A percentile compares a stretch with the other conserved stretches of the same genome.
Evolutionary conservation across 2,797 vertebrate genomes (phyloP).

Genomic region (Hyperoplus lanceolatus): DNA sequence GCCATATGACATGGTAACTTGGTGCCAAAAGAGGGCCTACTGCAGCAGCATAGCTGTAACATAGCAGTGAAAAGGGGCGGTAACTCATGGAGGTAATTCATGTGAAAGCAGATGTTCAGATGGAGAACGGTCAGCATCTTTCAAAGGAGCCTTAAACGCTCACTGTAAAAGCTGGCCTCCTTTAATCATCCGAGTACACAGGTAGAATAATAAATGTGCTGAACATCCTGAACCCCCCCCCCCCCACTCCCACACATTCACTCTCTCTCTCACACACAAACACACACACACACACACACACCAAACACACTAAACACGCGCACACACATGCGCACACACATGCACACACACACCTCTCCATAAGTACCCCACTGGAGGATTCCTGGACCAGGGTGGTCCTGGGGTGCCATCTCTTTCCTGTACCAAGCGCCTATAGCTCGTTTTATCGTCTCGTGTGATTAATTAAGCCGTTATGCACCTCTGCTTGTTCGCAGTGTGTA

Average conservation of each 20-base stretch:
- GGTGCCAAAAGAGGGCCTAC: slow-evolving; percentile 3
- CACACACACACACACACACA: too few species aligned
- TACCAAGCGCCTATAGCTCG: slow-evolving; percentile 36
- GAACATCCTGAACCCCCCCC: slow-evolving; percentile 35
- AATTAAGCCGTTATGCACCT: slow-evolving; percentile 50
- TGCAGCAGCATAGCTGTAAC: slow-evolving; percentile 19
- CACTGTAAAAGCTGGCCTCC: slow-evolving; percentile 4
- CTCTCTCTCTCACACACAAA: too few species aligned
- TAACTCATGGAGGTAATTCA: slow-evolving; percentile 46
- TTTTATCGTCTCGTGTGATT: slow-evolving; percentile 42
- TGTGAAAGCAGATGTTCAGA: slow-evolving; percentile 39
- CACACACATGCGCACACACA: too few species aligned
- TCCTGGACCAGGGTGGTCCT: slow-evolving; percentile 62
- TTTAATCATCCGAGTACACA: slow-evolving; percentile 14
- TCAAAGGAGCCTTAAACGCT: slow-evolving; percentile 21
- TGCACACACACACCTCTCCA: background rate
- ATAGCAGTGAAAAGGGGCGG: slow-evolving; percentile 18
- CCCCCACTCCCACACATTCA: background rate
- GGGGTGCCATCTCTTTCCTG: slow-evolving; percentile 43
- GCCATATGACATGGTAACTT: background rate
- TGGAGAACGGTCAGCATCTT: slow-evolving; percentile 19
- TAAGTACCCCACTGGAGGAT: slow-evolving; percentile 10
- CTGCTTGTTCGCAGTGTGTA: slow-evolving; percentile 37
- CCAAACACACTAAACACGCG: too few species aligned
- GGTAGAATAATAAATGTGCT: slow-evolving; percentile 33